Evolutionary conservation across 64 coral and sea anemone species (phyloP), one percentile per base, ranked within the genome.

Genomic region (Pocillopora verrucosa): DNA sequence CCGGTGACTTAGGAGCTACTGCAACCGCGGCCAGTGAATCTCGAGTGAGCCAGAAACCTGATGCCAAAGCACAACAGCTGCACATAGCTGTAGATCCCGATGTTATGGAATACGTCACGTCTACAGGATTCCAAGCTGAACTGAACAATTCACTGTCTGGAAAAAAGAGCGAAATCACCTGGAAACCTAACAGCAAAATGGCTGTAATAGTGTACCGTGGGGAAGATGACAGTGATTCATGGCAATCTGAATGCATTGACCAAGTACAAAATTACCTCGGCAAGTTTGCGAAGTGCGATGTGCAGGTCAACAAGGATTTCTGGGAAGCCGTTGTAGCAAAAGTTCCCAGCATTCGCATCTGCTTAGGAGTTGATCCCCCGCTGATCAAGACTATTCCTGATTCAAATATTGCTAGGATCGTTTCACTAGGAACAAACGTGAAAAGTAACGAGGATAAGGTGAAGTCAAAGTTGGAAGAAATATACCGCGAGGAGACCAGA

Each of bases 41-140:
- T 0, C 61, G 5, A 22, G 63, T 22, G 17, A 56, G 38, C 10
- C 37, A 84, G 82, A 63, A 20, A 19, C 25, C 19, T 24, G 16
- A 61, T 24, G 14, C 60, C 5, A 17, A 57, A 41, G 72, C 26
- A 76, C 72, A 84, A 24, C 60, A 93, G 25, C 51, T 93, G 24
- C 67, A 73, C 14, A 85, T 93, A 73, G 24, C 9, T 59, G 92
- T 93, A 30, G 92, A 93, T 51, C 26, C 87, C 36, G 92, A 93
- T 63, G 76, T 84, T 70, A 93, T 93, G 92, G 87, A 89, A 68
- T 89, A 72, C 79, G 16, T 78, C 36, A 84, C 34, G 58, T 38
- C 41, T 56, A 72, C 92, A 64, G 72, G 14, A 37, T 72, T 65
- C 38, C 57, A 56, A 26, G 41, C 65, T 56, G 62, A 84, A 77